Evolutionary conservation across 2,888 invertebrate species (phyloP).

Genomic region (Lasius platythorax): DNA sequence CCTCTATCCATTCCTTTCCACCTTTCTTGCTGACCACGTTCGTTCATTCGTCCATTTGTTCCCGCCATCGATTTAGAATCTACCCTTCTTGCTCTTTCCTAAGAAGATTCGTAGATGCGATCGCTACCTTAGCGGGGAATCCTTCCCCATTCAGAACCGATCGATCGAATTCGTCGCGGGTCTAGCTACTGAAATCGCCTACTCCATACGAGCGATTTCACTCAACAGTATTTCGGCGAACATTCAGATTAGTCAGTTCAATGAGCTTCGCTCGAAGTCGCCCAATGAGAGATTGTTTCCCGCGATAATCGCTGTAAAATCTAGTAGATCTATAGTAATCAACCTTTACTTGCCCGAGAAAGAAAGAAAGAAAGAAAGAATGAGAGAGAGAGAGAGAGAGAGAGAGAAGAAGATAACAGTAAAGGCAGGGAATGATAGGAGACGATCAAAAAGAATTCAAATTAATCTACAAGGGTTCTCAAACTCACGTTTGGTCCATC

Average conservation of each 20-base stretch:
- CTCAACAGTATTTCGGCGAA: slow-evolving; percentile 62
- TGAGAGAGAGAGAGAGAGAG: not conserved
- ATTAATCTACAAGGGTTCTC: not conserved
- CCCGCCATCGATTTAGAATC: slow-evolving; percentile 61
- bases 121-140: not conserved
- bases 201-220: slow-evolving; percentile 65
- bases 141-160: slow-evolving; percentile 27
- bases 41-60: slow-evolving; percentile 77
- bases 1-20: slow-evolving; percentile 76
- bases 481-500: not conserved
- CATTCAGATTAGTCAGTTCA: not conserved
- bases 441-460: not conserved
- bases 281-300: not conserved
- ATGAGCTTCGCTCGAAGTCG: slow-evolving; percentile 9
- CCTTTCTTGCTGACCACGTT: slow-evolving; percentile 69
- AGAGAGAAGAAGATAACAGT: not conserved
- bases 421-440: not conserved
- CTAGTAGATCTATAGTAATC: not conserved
- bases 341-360: not conserved
- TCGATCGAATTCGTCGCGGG: slow-evolving; percentile 62
- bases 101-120: not conserved
- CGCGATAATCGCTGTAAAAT: not conserved
- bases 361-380: not conserved
- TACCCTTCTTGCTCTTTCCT: slow-evolving; percentile 26
- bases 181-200: slow-evolving; percentile 12